Conservation (phyloP, 1,140 invertebrate species). For the Euglossa dilemma region DNA sequence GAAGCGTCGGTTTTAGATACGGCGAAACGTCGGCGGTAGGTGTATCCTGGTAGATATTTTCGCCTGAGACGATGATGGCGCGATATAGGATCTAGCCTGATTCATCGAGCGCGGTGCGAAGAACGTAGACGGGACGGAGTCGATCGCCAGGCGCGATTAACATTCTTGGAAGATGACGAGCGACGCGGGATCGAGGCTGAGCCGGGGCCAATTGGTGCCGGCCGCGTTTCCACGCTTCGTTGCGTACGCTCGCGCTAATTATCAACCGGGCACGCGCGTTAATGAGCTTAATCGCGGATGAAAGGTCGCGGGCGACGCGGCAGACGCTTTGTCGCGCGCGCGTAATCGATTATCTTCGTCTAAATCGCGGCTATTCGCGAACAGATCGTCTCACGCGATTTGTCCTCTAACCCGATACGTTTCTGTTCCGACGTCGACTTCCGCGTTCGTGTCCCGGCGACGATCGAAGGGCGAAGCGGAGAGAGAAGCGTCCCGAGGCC, state of each 20-base stretch:
- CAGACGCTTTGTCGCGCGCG: conserved; percentile 8
- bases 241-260: conserved; percentile 59
- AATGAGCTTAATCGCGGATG: conserved; percentile 68
- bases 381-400: conserved; percentile 11
- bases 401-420: neutral
- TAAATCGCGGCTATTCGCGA: conserved; percentile 24
- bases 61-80: no score
- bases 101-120: neutral
- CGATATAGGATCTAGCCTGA: neutral
- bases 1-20: no score
- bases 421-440: no score
- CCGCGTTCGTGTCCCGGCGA: neutral
- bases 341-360: conserved; percentile 19
- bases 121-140: neutral
- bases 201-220: conserved; percentile 63
- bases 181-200: conserved; percentile 9
- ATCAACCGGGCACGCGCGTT: conserved; percentile 55
- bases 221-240: conserved; percentile 63
- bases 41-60: no score
- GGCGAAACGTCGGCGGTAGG: no score
- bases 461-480: neutral
- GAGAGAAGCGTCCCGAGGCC: neutral
- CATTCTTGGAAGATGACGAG: conserved; percentile 29
- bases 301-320: conserved; percentile 55
- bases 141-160: conserved; percentile 5